Base-by-base conservation (phyloP, 2,797 vertebrate species). In the Telmatherina bonti region DNA sequence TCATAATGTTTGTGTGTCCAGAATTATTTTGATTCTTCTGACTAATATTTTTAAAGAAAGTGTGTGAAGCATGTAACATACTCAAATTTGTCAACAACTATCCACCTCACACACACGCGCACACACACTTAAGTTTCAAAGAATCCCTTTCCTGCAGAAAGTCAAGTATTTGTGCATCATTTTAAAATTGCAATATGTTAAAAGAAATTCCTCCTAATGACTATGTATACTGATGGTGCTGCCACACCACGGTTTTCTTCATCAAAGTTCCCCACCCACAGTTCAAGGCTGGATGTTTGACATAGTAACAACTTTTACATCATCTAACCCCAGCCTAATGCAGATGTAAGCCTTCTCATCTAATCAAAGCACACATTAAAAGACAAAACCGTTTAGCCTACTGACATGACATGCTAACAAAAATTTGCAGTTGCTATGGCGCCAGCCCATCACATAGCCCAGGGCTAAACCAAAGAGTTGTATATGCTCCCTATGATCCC, bases 401-500 rank as follows among this genome's bases (percentile, higher is more conserved):
- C 30, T 83, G 60, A 70, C 70, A 69, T 63, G 30, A 59, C 53
- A 81, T 73, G 63, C 64, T 58, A 55, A 79, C 72, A 72, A 54
- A 70, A 70, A 81, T 77, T 75, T 74, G 67, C 18, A 63, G 84
- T 85, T 85, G 76, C 80, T 53, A 81, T 85, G 80, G 69, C 57
- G 76, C 52, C 79, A 78, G 68, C 73, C 81, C 74, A 88, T 85
- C 76, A 78, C 47, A 76, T 58, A 33, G 69, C 79, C 79, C 1
- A 10, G 12, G 83, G 83, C 81, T 74, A 79, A 86, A 85, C 38
- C 66, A 78, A 62, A 67, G 66, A 71, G 57, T 85, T 85, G 67
- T 80, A 76, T 77, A 87, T 88, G 74, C 82, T 79, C 65, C 49
- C 77, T 77, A 79, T 84, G 78, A 86, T 85, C 83, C 76, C 56